These are phyloP conservation scores for Spisula solida DNA, from an alignment of 2,888 invertebrate genomes.

Conservation along the genomic window DNA sequence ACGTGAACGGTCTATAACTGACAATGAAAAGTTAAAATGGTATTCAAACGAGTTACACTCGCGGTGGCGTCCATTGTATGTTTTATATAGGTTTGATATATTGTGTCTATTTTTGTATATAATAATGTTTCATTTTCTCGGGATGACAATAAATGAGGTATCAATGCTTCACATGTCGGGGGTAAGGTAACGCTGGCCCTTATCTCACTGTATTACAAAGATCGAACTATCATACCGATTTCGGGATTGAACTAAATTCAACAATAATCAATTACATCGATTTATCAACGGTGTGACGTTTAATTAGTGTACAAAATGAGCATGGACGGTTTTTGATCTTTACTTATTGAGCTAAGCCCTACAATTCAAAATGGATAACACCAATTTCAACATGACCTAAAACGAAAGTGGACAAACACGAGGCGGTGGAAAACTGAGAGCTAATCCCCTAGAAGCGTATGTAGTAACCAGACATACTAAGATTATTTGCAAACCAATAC, in stretches of 20 bases:
- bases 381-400: not conserved
- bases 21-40: not conserved
- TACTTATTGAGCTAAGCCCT: not conserved
- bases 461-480: not conserved
- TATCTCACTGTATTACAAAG: not conserved
- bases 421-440: not conserved
- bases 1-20: not conserved
- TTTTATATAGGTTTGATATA: not conserved
- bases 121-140: not conserved
- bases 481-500: not conserved
- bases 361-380: not conserved
- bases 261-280: constrained; percentile 7
- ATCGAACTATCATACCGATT: not conserved
- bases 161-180: not conserved
- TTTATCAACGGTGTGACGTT: not conserved
- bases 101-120: not conserved
- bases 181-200: not conserved
- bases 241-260: not conserved
- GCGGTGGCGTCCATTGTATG: not conserved
- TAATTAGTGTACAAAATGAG: not conserved
- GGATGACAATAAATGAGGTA: not conserved
- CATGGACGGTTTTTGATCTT: not conserved
- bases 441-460: not conserved
- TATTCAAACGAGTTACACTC: not conserved
- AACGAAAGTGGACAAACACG: not conserved